Evolutionary conservation across 2,888 invertebrate genomes (phyloP), one percentile per base, ranked within the genome.

Genomic region (Nomada fabriciana): DNA sequence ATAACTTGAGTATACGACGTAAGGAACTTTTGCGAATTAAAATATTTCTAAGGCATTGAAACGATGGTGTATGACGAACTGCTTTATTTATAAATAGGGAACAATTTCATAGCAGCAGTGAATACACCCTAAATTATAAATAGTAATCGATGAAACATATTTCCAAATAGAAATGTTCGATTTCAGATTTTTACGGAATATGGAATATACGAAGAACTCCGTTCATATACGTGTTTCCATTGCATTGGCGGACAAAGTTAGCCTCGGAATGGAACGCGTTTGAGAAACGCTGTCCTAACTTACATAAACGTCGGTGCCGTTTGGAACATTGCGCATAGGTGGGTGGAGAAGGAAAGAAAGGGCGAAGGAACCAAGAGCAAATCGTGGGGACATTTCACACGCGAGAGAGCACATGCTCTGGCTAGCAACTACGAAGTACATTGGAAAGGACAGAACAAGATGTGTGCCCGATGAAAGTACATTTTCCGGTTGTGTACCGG

Each of bases 391-490:
- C 80, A 78, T 85, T 82, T 87, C 75, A 80, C 79, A 80, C 83
- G 85, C 77, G 75, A 73, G 71, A 73, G 71, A 87, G 81, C 79
- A 87, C 85, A 80, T 72, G 79, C 67, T 81, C 67, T 75, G 76
- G 79, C 83, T 72, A 84, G 80, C 78, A 81, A 76, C 86, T 84
- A 80, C 85, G 88, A 87, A 88, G 85, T 82, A 89, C 89, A 91
- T 91, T 91, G 89, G 87, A 90, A 89, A 89, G 88, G 91, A 91
- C 90, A 89, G 89, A 76, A 83, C 87, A 88, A 90, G 90, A 90
- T 90, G 90, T 82, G 82, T 72, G 83, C 75, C 72, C 82, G 76
- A 83, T 82, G 84, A 73, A 76, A 86, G 78, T 84, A 78, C 76
- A 73, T 82, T 78, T 82, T 59, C 69, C 76, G 57, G 57, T 74